Conservation (phyloP, 2,113 vertebrate genomes). For the Cyanoliseus patagonus region DNA sequence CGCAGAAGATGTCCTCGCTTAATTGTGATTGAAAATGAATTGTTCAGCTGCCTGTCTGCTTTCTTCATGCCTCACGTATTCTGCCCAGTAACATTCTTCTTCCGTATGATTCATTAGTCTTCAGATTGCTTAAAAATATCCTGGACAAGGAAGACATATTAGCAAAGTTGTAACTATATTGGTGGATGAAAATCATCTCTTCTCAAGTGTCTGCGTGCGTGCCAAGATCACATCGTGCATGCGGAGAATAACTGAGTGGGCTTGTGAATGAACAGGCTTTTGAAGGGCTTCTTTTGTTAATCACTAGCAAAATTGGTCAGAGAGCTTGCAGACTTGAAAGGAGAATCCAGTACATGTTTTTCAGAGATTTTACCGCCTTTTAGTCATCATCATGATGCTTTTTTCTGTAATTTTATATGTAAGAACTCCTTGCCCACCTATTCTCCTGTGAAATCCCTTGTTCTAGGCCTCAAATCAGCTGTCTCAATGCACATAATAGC, state of each 20-base stretch:
- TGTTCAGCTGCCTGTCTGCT: conserved; percentile 16
- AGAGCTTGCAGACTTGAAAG: neutral
- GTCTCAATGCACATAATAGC: neutral
- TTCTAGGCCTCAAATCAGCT: neutral
- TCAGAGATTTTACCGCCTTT: neutral
- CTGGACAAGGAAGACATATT: conserved; percentile 34
- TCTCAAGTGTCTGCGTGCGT: neutral
- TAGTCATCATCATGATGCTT: rapidly evolving
- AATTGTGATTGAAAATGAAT: conserved; percentile 16
- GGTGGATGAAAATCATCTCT: conserved; percentile 19
- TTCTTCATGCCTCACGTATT: conserved; percentile 13
- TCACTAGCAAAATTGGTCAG: neutral
- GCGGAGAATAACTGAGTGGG: conserved; percentile 26
- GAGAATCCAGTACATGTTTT: neutral
- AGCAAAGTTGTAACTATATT: conserved; percentile 39
- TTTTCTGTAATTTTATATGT: neutral
- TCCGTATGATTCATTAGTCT: conserved; percentile 45
- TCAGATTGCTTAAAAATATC: conserved; percentile 60
- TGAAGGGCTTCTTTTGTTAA: conserved; percentile 3
- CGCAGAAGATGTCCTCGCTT: conserved; percentile 18
- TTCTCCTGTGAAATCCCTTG: neutral
- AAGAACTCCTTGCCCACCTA: neutral
- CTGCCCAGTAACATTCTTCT: conserved; percentile 50
- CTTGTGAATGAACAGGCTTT: conserved; percentile 19
- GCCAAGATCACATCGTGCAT: conserved; percentile 35